Conservation (phyloP, 2,888 invertebrate genomes). For the Sminthurinus aureus region DNA sequence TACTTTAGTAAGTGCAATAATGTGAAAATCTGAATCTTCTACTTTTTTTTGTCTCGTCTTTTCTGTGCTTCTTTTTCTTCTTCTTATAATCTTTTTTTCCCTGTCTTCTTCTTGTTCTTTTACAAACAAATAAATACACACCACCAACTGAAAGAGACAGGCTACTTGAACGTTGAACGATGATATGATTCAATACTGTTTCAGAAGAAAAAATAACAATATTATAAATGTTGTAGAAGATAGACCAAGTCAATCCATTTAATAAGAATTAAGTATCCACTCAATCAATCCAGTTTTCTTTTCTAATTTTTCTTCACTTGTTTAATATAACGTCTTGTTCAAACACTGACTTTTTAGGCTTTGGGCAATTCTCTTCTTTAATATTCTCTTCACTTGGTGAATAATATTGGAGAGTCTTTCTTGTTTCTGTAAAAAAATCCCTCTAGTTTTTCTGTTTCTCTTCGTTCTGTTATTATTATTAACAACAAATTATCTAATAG, state of each 20-base stretch:
- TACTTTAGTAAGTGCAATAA: background rate
- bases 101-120: background rate
- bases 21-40: slow-evolving; percentile 23
- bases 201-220: too few relatives aligned
- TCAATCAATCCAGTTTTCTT: slow-evolving; percentile 37
- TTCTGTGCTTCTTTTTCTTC: too few relatives aligned
- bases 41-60: background rate
- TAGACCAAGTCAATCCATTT: slow-evolving; percentile 17
- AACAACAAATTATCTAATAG: too few relatives aligned
- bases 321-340: background rate
- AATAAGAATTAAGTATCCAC: slow-evolving; percentile 22
- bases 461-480: too few relatives aligned
- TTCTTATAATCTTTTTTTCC: background rate
- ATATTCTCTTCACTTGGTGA: too few relatives aligned
- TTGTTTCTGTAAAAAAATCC: too few relatives aligned
- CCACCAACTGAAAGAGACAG: slow-evolving; percentile 26
- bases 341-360: background rate
- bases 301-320: slow-evolving; percentile 17
- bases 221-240: background rate
- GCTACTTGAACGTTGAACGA: too few relatives aligned
- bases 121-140: slow-evolving; percentile 1
- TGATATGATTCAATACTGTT: too few relatives aligned
- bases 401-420: too few relatives aligned
- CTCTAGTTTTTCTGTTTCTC: too few relatives aligned
- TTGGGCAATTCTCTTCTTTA: background rate